Base-by-base conservation (phyloP, 2,113 vertebrate genomes). In the Ascaphus truei region DNA sequence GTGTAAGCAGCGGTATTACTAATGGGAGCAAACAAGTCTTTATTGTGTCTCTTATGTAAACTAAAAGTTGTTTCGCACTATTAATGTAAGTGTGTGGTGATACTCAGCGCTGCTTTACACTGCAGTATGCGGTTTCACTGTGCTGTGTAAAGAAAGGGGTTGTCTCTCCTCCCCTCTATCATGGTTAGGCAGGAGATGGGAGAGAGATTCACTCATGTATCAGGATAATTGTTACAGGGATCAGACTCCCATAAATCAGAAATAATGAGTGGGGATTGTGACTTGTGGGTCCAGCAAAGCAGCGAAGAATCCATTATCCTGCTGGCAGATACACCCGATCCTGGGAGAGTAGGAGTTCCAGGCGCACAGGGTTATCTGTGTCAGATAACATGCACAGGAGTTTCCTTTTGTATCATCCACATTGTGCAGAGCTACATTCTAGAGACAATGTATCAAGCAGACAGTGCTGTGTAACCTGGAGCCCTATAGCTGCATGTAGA, bases 191-290 rank as follows among this genome's bases (percentile, higher is more conserved):
- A 9, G 45, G 61, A 34, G 45, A 63, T 63, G n/a, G n/a, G n/a
- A n/a, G 43, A 51, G 30, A 31, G 23, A 63, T 50, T 36, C 43
- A 43, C 51, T 7, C 51, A 56, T 36, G 64, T 67, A 51, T 53
- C 51, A 33, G 27, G 39, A 45, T 56, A 52, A 26, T 55, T 66
- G 36, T 56, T 56, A 43, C n/a, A 20, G 36, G 34, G 26, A 33
- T 30, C 33, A 13, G 27, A 11, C 23, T 51, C 26, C 18, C 51
- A 67, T 67, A 67, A 67, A 67, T 67, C 64, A 67, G 64, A 67
- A 67, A 67, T 67, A 67, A 67, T 67, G 64, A 67, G 64, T 11
- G 51, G 34, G n/a, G 37, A 55, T 66, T 41, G 63, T 66, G 63
- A 56, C 26, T 55, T 56, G 50, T 27, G 37, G 64, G 51, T 55